A percentile compares a stretch with the other conserved stretches of the same genome.
These are phyloP conservation scores for Arrhopalites spinosus DNA, from an alignment of 2,888 invertebrate species.

Conservation along the genomic window DNA sequence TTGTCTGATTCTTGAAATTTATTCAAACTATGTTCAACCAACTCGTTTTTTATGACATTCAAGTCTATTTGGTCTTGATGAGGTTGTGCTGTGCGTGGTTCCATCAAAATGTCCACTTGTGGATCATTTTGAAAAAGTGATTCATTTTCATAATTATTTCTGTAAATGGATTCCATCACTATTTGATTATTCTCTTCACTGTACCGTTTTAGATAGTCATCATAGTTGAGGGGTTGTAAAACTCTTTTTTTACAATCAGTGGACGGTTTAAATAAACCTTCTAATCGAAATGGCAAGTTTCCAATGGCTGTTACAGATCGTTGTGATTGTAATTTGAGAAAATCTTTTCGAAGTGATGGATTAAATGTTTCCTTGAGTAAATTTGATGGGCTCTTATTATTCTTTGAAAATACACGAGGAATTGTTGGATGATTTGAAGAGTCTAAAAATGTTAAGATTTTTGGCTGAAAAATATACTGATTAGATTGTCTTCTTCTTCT, in stretches of 20 bases:
- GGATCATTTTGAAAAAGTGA: not conserved
- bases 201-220: constrained; percentile 3
- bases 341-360: constrained; percentile 14
- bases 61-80: not conserved
- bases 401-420: not conserved
- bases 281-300: not conserved
- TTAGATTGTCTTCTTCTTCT: not conserved
- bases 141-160: not conserved
- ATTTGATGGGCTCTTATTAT: not conserved
- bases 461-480: constrained; percentile 7
- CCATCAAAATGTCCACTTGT: not conserved
- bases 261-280: not conserved
- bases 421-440: not conserved
- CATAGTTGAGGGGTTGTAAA: constrained; percentile 4
- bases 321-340: not conserved
- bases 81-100: not conserved
- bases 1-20: not conserved
- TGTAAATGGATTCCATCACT: not conserved
- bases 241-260: not conserved
- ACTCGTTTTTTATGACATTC: not conserved
- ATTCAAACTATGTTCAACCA: not conserved
- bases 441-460: not conserved
- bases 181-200: not conserved
- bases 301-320: not conserved
- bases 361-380: not conserved